Evolutionary conservation across 2,113 vertebrate species (phyloP).

Genomic region (Reinhardtius hippoglossoides): DNA sequence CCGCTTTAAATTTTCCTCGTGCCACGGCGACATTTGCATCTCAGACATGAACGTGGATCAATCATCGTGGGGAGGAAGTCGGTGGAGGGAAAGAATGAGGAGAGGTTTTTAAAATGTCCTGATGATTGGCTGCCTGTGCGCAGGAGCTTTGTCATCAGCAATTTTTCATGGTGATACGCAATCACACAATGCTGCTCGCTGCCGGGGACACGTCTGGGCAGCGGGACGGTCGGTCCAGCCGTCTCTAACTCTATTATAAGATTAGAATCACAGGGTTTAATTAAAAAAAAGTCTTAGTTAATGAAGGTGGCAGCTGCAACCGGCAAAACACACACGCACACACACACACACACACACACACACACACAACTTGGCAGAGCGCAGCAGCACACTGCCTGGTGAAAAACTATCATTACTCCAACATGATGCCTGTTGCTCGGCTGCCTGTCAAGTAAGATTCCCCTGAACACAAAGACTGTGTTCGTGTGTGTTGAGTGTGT

Average conservation of each 20-base stretch:
- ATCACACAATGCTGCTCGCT: background rate
- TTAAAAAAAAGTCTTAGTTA: slow-evolving; percentile 22
- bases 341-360: background rate
- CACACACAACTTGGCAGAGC: background rate
- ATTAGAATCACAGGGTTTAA: slow-evolving; percentile 6
- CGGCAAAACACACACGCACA: background rate
- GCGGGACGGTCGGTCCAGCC: background rate
- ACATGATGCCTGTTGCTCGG: slow-evolving; percentile 59
- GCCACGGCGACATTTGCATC: slow-evolving; percentile 61
- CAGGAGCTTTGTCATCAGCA: slow-evolving; percentile 18
- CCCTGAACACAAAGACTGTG: slow-evolving; percentile 21
- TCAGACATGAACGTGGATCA: slow-evolving; percentile 50
- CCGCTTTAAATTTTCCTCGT: slow-evolving; percentile 54
- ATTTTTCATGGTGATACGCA: slow-evolving; percentile 36
- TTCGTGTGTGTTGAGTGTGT: background rate
- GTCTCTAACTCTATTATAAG: background rate
- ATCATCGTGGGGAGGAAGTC: slow-evolving; percentile 38
- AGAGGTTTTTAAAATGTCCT: slow-evolving; percentile 60
- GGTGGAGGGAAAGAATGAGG: slow-evolving; percentile 37
- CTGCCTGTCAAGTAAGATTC: slow-evolving; percentile 47
- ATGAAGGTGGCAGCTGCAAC: slow-evolving; percentile 10
- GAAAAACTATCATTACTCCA: slow-evolving; percentile 42
- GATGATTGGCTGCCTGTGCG: slow-evolving; percentile 52
- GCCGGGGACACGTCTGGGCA: background rate
- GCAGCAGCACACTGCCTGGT: background rate